Evolutionary conservation across 2,888 invertebrate species (phyloP).

Genomic region (Cyclophora punctaria): DNA sequence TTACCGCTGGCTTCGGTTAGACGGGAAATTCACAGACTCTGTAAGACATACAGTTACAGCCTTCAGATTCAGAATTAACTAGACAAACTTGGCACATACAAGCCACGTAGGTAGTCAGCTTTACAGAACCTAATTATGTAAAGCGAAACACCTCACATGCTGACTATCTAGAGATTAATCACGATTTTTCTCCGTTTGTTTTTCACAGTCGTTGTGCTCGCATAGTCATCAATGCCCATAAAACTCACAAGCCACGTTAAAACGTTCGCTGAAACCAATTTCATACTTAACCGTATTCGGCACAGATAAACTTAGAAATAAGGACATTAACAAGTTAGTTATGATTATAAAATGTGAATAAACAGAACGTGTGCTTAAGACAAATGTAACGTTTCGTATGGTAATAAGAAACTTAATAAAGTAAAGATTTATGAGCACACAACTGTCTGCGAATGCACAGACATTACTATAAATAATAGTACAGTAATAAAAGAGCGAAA

Average conservation of each 20-base stretch:
- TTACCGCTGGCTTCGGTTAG: slow-evolving; percentile 34
- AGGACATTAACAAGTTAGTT: too few species aligned
- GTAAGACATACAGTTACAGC: slow-evolving; percentile 24
- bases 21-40: slow-evolving; percentile 17
- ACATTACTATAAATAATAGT: slow-evolving; percentile 55
- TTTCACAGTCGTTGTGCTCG: too few species aligned
- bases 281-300: too few species aligned
- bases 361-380: not conserved
- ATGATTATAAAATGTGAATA: too few species aligned
- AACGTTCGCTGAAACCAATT: too few species aligned
- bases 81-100: slow-evolving; percentile 44
- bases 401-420: slow-evolving; percentile 24
- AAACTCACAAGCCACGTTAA: too few species aligned
- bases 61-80: slow-evolving; percentile 48
- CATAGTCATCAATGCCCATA: too few species aligned
- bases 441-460: slow-evolving; percentile 32
- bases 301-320: too few species aligned
- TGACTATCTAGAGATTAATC: too few species aligned
- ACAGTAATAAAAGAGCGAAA: slow-evolving; percentile 62
- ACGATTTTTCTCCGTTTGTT: too few species aligned
- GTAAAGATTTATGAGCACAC: slow-evolving; percentile 28
- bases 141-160: too few species aligned
- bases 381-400: slow-evolving; percentile 6
- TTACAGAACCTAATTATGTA: too few species aligned
- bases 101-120: slow-evolving; percentile 19